Evolutionary conservation across 2,113 vertebrate genomes (phyloP).

Genomic region (Campylomormyrus numenius): DNA sequence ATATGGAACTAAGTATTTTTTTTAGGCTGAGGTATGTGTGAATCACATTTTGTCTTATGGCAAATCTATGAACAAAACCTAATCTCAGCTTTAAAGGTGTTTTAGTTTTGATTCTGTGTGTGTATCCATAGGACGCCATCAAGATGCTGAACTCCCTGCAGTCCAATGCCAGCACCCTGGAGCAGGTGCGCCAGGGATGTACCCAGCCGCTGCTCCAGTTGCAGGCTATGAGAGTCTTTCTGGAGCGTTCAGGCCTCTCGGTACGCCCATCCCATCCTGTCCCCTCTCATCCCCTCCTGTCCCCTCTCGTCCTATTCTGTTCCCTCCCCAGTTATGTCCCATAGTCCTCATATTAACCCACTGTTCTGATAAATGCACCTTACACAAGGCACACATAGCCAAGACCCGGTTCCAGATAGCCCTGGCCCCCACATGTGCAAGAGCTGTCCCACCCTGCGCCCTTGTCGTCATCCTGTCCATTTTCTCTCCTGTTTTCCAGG

Average conservation of each 20-base stretch:
- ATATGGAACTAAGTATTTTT: neutral
- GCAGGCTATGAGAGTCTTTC: constrained; percentile 70
- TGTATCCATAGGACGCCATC: neutral
- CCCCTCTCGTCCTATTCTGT: neutral
- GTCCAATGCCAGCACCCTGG: neutral
- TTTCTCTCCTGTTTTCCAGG: constrained; percentile 52
- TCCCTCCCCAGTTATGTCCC: neutral
- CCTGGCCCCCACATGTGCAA: neutral
- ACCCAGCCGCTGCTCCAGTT: neutral
- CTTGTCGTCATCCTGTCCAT: neutral
- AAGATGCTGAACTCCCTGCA: neutral
- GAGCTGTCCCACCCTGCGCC: neutral
- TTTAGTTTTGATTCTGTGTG: neutral
- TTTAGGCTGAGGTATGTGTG: neutral
- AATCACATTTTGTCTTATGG: neutral
- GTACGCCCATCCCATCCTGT: constrained; percentile 43
- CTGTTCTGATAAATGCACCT: neutral
- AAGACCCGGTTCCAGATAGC: neutral
- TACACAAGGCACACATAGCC: neutral
- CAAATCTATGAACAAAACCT: neutral
- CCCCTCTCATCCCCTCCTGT: accelerated
- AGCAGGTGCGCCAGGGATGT: neutral
- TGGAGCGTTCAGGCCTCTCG: constrained; percentile 71
- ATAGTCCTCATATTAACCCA: neutral
- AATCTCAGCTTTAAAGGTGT: neutral